Evolutionary conservation across 2,888 invertebrate genomes (phyloP), one percentile per base, ranked within the genome.

Genomic region (Penaeus monodon): DNA sequence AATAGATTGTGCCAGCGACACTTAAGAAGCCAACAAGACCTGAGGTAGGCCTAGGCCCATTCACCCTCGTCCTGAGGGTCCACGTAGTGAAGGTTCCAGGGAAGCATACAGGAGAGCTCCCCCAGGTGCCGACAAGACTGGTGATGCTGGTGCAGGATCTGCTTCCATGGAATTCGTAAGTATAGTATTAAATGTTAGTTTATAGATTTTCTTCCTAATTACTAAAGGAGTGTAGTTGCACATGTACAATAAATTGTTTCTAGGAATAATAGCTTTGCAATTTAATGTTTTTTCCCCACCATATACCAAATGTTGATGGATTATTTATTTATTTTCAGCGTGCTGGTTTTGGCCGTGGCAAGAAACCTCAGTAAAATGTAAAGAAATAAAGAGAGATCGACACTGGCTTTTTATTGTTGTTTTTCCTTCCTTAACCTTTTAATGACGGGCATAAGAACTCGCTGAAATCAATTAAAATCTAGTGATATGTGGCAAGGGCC

Each of bases 71-170:
- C 95, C 66, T 94, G 96, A 33, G 93, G 95, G 90, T 93, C 94
- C 76, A 95, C 95, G 96, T 0, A 97, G 97, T 92, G 97, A 88
- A 44, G 90, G 89, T 27, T 90, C 97, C 92, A 94, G 97, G 89
- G 95, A 95, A 14, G 95, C 95, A 22, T 97, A 97, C 94, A 95
- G 97, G 92, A 94, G 97, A 88, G 95, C 95, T 38, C 93, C 94
- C 14, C 91, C 92, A 80, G 93, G 94, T 27, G 94, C 94, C 84
- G 99, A 99, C 93, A 99, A 99, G 93, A 98, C 98, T 93, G 96
- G 97, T 90, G 99, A 99, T 93, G 99, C 98, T 91, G 99, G 99
- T 91, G 97, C 98, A 91, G 99, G 99, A 90, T 96, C 97, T 88
- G 96, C 96, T 91, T 96, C 96, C 93, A 95, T 99, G 92, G 98